Conservation (phyloP, 2,888 invertebrate species). For the Phyto melanocephala region DNA sequence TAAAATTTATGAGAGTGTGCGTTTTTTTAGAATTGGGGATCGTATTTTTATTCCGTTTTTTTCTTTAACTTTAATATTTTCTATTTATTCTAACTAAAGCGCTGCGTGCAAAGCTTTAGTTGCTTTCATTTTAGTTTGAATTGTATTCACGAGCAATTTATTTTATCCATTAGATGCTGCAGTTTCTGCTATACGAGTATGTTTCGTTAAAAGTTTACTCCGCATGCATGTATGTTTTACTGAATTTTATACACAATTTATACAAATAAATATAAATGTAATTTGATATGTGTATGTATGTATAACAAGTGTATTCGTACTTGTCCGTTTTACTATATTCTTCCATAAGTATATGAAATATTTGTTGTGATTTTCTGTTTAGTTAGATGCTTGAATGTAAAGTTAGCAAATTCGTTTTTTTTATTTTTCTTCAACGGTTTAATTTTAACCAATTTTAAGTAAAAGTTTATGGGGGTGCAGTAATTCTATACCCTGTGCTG, state of each 20-base stretch:
- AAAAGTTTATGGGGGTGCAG: neutral
- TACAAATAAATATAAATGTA: neutral
- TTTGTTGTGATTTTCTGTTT: constrained; percentile 27
- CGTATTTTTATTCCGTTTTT: constrained; percentile 19
- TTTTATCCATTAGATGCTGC: constrained; percentile 53
- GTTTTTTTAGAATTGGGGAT: constrained; percentile 8
- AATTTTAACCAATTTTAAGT: neutral
- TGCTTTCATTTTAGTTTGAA: constrained; percentile 20
- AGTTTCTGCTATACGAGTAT: too few relatives aligned
- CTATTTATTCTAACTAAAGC: neutral
- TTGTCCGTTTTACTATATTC: neutral
- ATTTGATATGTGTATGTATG: neutral
- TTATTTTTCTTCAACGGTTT: neutral
- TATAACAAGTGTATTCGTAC: neutral
- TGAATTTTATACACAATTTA: constrained; percentile 16
- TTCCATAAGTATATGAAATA: constrained; percentile 9
- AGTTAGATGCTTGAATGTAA: neutral
- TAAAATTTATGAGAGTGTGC: constrained; percentile 14
- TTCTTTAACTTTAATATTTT: neutral
- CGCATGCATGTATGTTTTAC: too few relatives aligned
- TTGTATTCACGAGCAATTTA: constrained; percentile 59
- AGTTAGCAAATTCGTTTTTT: constrained; percentile 3
- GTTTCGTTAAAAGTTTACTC: constrained; percentile 45
- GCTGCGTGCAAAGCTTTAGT: neutral
- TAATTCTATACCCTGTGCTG: neutral